Conservation (phyloP, 1,140 invertebrate species). For the Drosophila insularis region DNA sequence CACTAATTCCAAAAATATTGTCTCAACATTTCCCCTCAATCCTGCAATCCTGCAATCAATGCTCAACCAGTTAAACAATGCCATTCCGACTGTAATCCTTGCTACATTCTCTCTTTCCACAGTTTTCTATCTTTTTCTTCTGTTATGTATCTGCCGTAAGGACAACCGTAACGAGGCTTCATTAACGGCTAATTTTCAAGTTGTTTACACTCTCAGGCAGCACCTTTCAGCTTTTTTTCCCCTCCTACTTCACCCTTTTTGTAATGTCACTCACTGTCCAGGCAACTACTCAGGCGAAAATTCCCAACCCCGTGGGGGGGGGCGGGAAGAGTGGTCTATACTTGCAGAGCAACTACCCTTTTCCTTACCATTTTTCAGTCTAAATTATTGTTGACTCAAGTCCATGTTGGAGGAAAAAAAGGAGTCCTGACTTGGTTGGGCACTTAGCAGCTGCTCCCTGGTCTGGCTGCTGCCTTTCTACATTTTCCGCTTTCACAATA, state of each 20-base stretch:
- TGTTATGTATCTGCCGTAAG: background rate
- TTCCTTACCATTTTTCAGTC: constrained; percentile 8
- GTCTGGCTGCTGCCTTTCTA: constrained; percentile 22
- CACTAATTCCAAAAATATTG: constrained; percentile 73
- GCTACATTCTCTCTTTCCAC: constrained; percentile 3
- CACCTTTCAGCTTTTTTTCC: constrained; percentile 42
- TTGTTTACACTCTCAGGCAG: constrained; percentile 68
- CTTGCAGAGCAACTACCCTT: background rate
- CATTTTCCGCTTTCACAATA: constrained; percentile 50
- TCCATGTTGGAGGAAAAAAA: constrained; percentile 41
- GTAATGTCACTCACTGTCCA: constrained; percentile 66
- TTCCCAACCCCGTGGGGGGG: constrained; percentile 20
- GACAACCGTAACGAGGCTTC: constrained; percentile 65
- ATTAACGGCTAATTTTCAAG: constrained; percentile 78
- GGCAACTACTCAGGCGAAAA: constrained; percentile 34
- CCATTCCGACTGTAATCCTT: constrained; percentile 50
- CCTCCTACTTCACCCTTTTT: background rate
- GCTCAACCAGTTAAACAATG: constrained; percentile 27
- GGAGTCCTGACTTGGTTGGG: constrained; percentile 34
- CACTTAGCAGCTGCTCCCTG: constrained; percentile 56
- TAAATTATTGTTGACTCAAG: constrained; percentile 79
- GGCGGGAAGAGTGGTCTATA: background rate
- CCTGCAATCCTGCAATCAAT: constrained; percentile 70
- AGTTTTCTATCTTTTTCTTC: background rate
- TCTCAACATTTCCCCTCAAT: constrained; percentile 38